Evolutionary conservation across 2,113 vertebrate species (phyloP).

Genomic region (Syngnathus typhle): DNA sequence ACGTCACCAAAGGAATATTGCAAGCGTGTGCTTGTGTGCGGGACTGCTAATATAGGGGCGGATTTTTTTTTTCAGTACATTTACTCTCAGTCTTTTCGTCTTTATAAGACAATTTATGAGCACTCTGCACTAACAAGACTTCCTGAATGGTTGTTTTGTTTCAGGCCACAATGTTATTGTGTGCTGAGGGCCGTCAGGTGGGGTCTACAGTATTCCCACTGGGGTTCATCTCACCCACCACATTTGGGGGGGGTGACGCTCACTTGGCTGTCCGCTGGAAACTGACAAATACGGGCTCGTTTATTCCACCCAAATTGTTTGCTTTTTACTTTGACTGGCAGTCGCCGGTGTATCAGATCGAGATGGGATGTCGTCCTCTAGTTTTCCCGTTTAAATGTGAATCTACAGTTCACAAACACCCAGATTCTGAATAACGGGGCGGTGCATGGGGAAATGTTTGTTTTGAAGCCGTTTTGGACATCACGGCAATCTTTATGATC

Average conservation of each 20-base stretch:
- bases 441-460: conserved; percentile 8
- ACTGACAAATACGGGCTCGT: conserved; percentile 22
- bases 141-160: conserved; percentile 5
- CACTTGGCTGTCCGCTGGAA: conserved; percentile 48
- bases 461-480: conserved; percentile 24
- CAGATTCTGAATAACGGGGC: background rate
- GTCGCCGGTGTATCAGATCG: conserved; percentile 12
- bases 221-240: conserved; percentile 68
- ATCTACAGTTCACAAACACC: conserved; percentile 21
- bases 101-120: background rate
- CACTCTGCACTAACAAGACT: background rate
- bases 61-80: background rate
- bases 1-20: conserved; percentile 24
- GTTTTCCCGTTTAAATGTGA: conserved; percentile 9
- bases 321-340: conserved; percentile 11
- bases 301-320: conserved; percentile 15
- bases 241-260: conserved; percentile 48
- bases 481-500: conserved; percentile 12
- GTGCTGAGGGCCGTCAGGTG: conserved; percentile 65
- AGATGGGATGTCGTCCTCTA: background rate
- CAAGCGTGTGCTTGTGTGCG: conserved; percentile 9
- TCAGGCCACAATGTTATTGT: conserved; percentile 31
- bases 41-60: background rate
- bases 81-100: background rate
- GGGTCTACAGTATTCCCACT: conserved; percentile 68